A percentile compares a stretch with the other conserved stretches of the same genome.
These are phyloP conservation scores for Chironomus striatipennis DNA, from an alignment of 1,140 invertebrate species.

Conservation along the genomic window DNA sequence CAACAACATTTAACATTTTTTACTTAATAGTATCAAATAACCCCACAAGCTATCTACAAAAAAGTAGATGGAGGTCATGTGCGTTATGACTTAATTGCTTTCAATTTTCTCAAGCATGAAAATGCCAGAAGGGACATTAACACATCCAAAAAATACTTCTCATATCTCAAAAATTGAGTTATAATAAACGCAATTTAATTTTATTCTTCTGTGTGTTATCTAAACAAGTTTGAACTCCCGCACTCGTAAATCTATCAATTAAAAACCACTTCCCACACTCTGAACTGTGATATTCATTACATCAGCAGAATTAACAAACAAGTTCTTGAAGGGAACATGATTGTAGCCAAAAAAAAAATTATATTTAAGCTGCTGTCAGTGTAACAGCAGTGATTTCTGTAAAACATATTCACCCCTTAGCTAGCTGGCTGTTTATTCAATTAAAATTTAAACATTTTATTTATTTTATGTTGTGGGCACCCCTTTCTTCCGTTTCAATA, in stretches of 20 bases:
- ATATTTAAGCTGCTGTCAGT: too few species aligned
- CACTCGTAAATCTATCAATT: slow-evolving; percentile 8
- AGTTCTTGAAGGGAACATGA: too few species aligned
- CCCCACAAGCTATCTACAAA: neutral
- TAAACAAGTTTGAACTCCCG: neutral
- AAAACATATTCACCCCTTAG: too few species aligned
- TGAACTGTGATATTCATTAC: neutral
- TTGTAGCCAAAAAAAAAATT: too few species aligned
- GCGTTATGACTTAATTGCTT: neutral
- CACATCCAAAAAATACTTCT: neutral
- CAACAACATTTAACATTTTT: too few species aligned
- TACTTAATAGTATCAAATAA: neutral
- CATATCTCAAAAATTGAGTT: neutral
- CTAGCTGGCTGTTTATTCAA: too few species aligned
- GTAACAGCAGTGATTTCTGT: too few species aligned
- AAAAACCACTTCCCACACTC: neutral
- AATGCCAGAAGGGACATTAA: neutral
- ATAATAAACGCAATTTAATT: slow-evolving; percentile 8
- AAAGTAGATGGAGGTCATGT: neutral
- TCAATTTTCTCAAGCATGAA: neutral
- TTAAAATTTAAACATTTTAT: too few species aligned
- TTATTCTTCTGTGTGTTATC: neutral
- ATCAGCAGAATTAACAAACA: too few species aligned
- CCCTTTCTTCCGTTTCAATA: too few species aligned
- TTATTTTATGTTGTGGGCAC: too few species aligned